These are phyloP conservation scores for Hecatera dysodea DNA, from an alignment of 2,888 invertebrate genomes.

Conservation along the genomic window DNA sequence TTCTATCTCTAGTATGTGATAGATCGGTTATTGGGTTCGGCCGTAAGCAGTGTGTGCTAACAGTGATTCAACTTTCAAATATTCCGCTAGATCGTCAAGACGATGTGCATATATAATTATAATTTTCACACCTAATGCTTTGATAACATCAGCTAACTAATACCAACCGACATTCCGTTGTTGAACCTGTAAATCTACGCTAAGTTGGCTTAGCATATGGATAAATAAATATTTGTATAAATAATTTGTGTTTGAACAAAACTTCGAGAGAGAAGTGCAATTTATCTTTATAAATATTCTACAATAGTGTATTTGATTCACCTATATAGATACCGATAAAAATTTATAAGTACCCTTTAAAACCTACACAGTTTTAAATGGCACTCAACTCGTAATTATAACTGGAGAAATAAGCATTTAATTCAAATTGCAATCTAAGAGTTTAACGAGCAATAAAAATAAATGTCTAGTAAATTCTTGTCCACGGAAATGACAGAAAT, in stretches of 20 bases:
- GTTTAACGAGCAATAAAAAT: conserved; percentile 10
- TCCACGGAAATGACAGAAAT: conserved; percentile 19
- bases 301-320: too few relatives aligned
- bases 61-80: conserved; percentile 31
- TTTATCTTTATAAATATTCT: neutral
- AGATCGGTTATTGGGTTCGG: too few relatives aligned
- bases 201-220: neutral
- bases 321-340: too few relatives aligned
- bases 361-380: neutral
- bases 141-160: conserved; percentile 16
- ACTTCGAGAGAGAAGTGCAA: neutral
- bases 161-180: conserved; percentile 14
- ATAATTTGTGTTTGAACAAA: neutral
- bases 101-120: conserved; percentile 17
- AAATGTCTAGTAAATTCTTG: neutral
- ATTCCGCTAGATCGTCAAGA: conserved; percentile 2
- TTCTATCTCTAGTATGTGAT: too few relatives aligned
- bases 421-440: conserved; percentile 5
- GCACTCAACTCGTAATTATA: neutral
- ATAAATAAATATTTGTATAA: too few relatives aligned
- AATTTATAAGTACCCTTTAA: neutral
- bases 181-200: conserved; percentile 1
- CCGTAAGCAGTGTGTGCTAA: conserved; percentile 11
- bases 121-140: conserved; percentile 16
- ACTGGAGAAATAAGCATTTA: conserved; percentile 4